These are phyloP conservation scores for Thymelicus sylvestris DNA, from an alignment of 2,888 invertebrate species.

Conservation along the genomic window DNA sequence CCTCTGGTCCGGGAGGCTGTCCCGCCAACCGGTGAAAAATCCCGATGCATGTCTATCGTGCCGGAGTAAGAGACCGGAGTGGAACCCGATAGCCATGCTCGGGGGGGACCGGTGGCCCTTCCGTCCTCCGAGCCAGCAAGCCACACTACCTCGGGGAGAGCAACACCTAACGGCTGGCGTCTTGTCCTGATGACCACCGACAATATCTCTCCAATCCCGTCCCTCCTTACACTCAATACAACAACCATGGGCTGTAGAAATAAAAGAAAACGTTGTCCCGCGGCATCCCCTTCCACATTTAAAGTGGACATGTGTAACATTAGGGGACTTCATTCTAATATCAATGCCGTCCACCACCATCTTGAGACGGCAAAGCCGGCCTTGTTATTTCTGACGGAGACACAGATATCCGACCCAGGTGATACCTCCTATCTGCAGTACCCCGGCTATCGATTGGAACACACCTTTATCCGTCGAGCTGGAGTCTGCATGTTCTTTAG, in stretches of 20 bases:
- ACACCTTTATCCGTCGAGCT: neutral
- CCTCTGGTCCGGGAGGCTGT: no score
- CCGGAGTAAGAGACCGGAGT: slow-evolving; percentile 16
- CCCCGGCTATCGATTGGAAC: slow-evolving; percentile 26
- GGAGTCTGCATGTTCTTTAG: no score
- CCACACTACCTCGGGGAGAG: no score
- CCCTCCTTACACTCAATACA: no score
- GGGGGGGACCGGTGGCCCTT: slow-evolving; percentile 10
- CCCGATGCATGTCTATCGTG: slow-evolving; percentile 3
- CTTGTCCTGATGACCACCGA: no score
- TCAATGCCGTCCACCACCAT: slow-evolving; percentile 30
- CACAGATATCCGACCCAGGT: slow-evolving; percentile 21
- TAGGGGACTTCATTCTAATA: slow-evolving; percentile 26
- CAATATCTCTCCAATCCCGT: no score
- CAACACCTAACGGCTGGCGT: no score
- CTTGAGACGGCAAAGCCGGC: slow-evolving; percentile 29
- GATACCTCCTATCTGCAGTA: slow-evolving; percentile 18
- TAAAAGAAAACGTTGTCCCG: no score
- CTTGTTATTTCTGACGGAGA: slow-evolving; percentile 36
- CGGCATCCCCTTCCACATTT: neutral
- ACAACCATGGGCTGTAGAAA: no score
- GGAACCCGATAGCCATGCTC: neutral
- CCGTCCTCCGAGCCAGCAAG: neutral
- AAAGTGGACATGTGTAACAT: neutral
- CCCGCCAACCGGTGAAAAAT: neutral